Percentiles rank a stretch among this genome's conserved stretches.
These are phyloP conservation scores for Acleris cristana DNA, from an alignment of 2,888 invertebrate genomes.

Conservation along the genomic window DNA sequence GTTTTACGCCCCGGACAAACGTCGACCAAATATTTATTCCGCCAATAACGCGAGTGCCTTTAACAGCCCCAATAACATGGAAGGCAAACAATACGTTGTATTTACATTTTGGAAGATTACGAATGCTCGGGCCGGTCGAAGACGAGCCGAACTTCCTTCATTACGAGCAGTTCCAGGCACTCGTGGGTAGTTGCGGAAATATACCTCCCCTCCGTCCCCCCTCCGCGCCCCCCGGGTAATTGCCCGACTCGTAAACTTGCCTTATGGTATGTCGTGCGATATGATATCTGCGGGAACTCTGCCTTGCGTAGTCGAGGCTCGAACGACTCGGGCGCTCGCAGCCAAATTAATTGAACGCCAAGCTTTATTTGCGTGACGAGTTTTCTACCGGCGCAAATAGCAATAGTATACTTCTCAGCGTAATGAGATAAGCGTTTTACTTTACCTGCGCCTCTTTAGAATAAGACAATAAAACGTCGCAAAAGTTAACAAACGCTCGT, in stretches of 20 bases:
- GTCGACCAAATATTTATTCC: too few species aligned
- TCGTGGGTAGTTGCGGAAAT: slow-evolving; percentile 28
- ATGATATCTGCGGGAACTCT: slow-evolving; percentile 17
- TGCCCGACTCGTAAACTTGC: slow-evolving; percentile 27
- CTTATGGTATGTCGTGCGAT: slow-evolving; percentile 25
- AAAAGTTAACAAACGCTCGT: too few species aligned
- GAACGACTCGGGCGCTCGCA: slow-evolving; percentile 14
- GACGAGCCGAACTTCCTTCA: slow-evolving; percentile 32
- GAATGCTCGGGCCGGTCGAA: neutral
- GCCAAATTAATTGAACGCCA: slow-evolving; percentile 18
- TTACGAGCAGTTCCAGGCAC: slow-evolving; percentile 23
- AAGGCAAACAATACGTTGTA: neutral
- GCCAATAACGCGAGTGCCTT: too few species aligned
- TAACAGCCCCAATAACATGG: too few species aligned
- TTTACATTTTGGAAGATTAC: neutral
- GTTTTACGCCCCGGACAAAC: too few species aligned
- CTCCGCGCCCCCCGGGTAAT: slow-evolving; percentile 6
- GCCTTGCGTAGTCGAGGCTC: slow-evolving; percentile 3
- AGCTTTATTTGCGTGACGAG: neutral
- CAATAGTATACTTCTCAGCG: neutral
- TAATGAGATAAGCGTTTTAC: too few species aligned
- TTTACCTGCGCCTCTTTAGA: too few species aligned
- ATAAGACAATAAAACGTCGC: too few species aligned
- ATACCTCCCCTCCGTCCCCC: slow-evolving; percentile 8
- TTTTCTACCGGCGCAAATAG: neutral